phyloP scores from a whole-genome alignment of 1,140 invertebrate genomes.

The Eumaeus atala region DNA sequence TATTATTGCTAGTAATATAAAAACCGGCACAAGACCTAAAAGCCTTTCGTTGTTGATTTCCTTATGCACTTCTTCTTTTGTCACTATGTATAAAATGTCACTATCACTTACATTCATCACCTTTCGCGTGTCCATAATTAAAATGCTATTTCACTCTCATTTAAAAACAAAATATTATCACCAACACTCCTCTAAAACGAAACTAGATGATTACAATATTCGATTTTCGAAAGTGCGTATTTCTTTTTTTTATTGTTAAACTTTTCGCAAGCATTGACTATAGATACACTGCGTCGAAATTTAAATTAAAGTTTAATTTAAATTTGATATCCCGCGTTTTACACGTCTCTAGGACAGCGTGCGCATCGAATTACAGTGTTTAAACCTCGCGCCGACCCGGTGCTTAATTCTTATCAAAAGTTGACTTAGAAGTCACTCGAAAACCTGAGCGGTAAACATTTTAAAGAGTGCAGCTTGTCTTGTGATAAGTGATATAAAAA shows the following conservation, averaged over 20 bases:
- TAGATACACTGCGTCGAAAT: too few species aligned
- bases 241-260: too few species aligned
- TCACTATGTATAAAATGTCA: constrained; percentile 7
- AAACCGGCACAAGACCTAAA: constrained; percentile 38
- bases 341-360: constrained; percentile 4
- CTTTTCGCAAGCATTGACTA: too few species aligned
- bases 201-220: too few species aligned
- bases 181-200: neutral
- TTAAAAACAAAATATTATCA: constrained; percentile 1
- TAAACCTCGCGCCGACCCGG: neutral
- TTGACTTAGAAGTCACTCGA: constrained; percentile 7
- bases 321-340: neutral
- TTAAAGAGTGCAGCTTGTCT: neutral
- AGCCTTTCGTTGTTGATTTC: constrained; percentile 17
- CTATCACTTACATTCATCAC: neutral
- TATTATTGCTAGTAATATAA: constrained; percentile 37
- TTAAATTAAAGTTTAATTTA: neutral
- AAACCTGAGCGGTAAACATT: neutral
- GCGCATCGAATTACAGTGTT: constrained; percentile 1
- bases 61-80: constrained; percentile 3
- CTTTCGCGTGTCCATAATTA: neutral
- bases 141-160: constrained; percentile 7
- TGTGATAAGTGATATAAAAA: constrained; percentile 11
- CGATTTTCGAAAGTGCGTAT: too few species aligned
- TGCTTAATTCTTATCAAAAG: constrained; percentile 2